Percentiles rank a stretch among this genome's conserved stretches.
phyloP scores from a whole-genome alignment of 2,797 vertebrate genomes.

The Mareca strepera region DNA sequence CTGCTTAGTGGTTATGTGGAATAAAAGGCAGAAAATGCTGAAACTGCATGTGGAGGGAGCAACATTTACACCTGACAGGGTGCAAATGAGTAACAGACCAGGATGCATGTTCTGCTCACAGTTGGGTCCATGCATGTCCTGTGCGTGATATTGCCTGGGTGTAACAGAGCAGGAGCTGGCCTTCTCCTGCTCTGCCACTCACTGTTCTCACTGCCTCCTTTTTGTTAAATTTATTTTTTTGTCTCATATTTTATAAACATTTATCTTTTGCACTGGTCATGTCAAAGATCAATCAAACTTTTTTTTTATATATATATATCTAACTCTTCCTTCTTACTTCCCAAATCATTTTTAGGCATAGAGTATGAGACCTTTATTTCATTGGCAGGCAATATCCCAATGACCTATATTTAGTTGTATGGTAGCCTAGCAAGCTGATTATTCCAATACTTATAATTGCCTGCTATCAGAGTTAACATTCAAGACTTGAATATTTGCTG shows the following conservation, averaged over 20 bases:
- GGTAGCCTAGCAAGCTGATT: neutral
- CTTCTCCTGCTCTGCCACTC: neutral
- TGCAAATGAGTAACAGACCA: neutral
- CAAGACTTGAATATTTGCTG: conserved; percentile 65
- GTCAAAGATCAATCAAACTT: rapidly evolving
- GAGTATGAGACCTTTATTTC: neutral
- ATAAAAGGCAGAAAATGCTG: neutral
- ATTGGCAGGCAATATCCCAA: neutral
- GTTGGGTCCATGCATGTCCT: neutral
- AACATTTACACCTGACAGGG: neutral
- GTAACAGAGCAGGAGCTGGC: neutral
- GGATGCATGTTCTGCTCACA: neutral
- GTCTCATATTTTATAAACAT: neutral
- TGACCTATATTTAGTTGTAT: conserved; percentile 11
- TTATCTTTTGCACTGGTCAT: neutral
- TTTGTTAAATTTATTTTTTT: neutral
- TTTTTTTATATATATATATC: neutral
- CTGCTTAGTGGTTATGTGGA: neutral
- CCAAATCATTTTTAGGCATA: neutral
- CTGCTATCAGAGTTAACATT: conserved; percentile 49
- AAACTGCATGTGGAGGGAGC: neutral
- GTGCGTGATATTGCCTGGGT: neutral
- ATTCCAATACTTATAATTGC: conserved; percentile 54
- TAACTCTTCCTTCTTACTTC: neutral
- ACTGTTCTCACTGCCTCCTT: neutral